Percentiles rank a stretch among this genome's conserved stretches.
Conservation (phyloP, 2,797 vertebrate genomes). For the Sphenopsis melanotis region DNA sequence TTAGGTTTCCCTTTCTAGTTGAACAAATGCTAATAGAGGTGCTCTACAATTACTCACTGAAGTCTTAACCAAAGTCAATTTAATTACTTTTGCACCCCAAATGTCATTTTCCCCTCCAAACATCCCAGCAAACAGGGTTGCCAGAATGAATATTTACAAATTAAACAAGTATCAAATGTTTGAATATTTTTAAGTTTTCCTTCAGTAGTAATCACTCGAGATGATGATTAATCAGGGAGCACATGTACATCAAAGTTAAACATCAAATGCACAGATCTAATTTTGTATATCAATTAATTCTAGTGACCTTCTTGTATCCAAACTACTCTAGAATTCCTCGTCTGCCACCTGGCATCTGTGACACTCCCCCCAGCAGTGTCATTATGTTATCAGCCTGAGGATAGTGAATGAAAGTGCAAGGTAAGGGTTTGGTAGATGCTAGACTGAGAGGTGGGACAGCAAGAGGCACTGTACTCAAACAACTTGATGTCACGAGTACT, state of each 20-base stretch:
- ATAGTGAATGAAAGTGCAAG: background rate
- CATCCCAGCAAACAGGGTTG: background rate
- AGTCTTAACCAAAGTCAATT: background rate
- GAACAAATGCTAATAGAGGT: background rate
- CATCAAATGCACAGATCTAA: background rate
- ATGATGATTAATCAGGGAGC: background rate
- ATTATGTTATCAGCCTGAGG: background rate
- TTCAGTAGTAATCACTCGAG: background rate
- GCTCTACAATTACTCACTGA: background rate
- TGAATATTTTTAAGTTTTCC: background rate
- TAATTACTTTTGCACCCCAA: background rate
- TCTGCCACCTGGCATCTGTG: background rate
- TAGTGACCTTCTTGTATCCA: background rate
- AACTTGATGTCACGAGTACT: rapidly evolving
- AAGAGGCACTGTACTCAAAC: background rate
- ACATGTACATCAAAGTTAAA: background rate
- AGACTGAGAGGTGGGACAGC: background rate
- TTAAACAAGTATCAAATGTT: background rate
- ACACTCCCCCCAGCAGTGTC: too few relatives aligned
- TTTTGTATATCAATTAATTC: background rate
- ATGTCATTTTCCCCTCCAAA: background rate
- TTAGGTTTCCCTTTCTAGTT: slow-evolving; percentile 1
- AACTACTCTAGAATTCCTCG: background rate
- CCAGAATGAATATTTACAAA: background rate
- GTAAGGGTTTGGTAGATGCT: background rate